These are phyloP conservation scores for Leptinotarsa haldemani DNA, from an alignment of 2,888 invertebrate genomes.

Conservation along the genomic window DNA sequence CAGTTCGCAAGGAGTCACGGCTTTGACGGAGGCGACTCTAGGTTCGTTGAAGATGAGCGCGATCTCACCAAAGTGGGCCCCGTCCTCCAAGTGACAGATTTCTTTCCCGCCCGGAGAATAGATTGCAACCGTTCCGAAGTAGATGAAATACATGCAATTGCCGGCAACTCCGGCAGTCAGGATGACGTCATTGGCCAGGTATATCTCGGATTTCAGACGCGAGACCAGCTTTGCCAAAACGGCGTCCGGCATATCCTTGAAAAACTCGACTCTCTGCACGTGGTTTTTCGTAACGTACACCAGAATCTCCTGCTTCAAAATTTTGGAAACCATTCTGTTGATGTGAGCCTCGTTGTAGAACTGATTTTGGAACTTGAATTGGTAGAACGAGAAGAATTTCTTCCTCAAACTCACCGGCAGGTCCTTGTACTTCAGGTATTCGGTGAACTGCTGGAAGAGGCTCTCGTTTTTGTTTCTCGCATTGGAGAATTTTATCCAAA, in stretches of 20 bases:
- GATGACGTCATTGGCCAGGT: constrained; percentile 33
- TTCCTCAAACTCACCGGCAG: constrained; percentile 60
- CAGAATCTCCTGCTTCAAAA: constrained; percentile 59
- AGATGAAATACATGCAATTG: constrained; percentile 36
- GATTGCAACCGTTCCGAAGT: constrained; percentile 49
- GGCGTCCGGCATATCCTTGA: constrained; percentile 52
- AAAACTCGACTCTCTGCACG: constrained; percentile 61
- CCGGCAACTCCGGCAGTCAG: constrained; percentile 21
- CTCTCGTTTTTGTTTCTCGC: constrained; percentile 54
- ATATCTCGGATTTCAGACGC: constrained; percentile 33
- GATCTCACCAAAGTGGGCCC: constrained; percentile 67
- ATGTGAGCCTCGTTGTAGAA: constrained; percentile 63
- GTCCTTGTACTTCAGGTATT: constrained; percentile 65
- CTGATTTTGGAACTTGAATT: constrained; percentile 63
- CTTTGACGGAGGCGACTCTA: constrained; percentile 63
- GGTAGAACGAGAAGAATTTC: constrained; percentile 61
- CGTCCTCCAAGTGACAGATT: constrained; percentile 66
- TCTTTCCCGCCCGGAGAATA: constrained; percentile 64
- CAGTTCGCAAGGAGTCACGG: constrained; percentile 66
- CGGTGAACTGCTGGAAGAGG: constrained; percentile 62
- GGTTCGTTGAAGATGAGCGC: constrained; percentile 64
- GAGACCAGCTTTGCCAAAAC: constrained; percentile 30
- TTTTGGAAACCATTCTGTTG: constrained; percentile 54
- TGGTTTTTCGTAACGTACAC: constrained; percentile 60
- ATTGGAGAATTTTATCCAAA: constrained; percentile 51